Evolutionary conservation across 2,888 invertebrate genomes (phyloP), one percentile per base, ranked within the genome.

Genomic region (Meta bourneti): DNA sequence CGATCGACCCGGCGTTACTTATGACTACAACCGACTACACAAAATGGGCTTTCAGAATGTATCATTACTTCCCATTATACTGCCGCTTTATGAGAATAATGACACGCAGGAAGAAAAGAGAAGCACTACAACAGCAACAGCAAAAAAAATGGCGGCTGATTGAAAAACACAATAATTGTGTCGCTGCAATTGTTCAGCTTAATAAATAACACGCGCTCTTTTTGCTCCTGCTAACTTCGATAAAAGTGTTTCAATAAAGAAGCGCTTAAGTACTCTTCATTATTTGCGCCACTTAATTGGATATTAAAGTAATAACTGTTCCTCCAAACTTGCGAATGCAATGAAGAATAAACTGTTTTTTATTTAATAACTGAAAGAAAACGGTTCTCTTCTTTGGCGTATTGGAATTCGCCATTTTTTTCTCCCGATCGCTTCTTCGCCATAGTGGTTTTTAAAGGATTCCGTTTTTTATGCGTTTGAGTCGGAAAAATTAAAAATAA

Each of bases 121-220:
- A 49, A 69, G 48, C 34, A 34, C 34, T 34, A 34, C 34, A 82
- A 34, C 34, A 82, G n/a, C 51, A 51, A 51, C 51, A 13, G 7
- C 11, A 74, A 69, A 77, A 85, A 85, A 85, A 70, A 85, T 77
- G 61, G 70, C 84, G 20, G 69, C 69, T 48, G 75, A 49, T 85
- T 85, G 20, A 70, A 85, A 78, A 85, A 85, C 85, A 69, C 61
- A 85, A 54, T 85, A 85, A 77, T 77, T 85, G 85, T 85, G 85
- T 69, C 78, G 49, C 34, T 49, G 69, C 70, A 48, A 77, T 78
- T 85, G 85, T 85, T 85, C 61, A 70, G 69, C 51, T 85, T 77
- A 85, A 85, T 85, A 85, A 85, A 85, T 78, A 70, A 77, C 74
- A 74, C 61, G 16, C 16, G 19, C 51, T 82, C 71, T 82, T 82